These are phyloP conservation scores for Callosobruchus maculatus DNA, from an alignment of 2,888 invertebrate genomes.

Conservation along the genomic window DNA sequence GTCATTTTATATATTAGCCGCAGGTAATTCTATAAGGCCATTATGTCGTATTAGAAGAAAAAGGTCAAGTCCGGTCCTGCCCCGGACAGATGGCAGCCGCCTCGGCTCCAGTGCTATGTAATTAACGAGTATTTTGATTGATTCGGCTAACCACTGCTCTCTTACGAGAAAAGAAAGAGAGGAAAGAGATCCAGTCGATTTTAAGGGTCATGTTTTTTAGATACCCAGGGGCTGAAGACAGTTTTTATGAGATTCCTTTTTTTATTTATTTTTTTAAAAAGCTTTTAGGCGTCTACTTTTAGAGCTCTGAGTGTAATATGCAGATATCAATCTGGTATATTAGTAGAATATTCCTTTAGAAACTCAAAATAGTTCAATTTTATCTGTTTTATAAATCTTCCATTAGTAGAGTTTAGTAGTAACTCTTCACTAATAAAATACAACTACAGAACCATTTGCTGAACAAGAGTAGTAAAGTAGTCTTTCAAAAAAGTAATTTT, in stretches of 20 bases:
- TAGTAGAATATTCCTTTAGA: no score
- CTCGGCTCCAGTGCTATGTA: not conserved
- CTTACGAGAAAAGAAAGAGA: not conserved
- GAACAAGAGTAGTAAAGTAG: no score
- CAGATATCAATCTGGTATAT: no score
- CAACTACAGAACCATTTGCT: no score
- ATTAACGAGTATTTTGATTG: not conserved
- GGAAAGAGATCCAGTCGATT: not conserved
- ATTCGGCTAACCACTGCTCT: not conserved
- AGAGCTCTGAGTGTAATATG: no score
- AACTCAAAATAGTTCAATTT: no score
- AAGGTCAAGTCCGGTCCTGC: not conserved
- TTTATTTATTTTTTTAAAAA: no score
- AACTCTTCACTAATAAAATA: no score
- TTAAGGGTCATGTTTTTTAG: not conserved
- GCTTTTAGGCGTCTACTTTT: no score
- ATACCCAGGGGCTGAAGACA: not conserved
- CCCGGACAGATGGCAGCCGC: not conserved
- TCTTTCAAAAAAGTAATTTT: no score
- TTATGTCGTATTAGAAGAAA: not conserved
- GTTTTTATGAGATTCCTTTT: not conserved
- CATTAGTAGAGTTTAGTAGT: no score
- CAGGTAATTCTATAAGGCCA: not conserved
- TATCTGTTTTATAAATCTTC: no score
- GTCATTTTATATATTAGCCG: not conserved